Evolutionary conservation across 1,140 invertebrate genomes (phyloP).

Genomic region (Brachionus paranguensis): DNA sequence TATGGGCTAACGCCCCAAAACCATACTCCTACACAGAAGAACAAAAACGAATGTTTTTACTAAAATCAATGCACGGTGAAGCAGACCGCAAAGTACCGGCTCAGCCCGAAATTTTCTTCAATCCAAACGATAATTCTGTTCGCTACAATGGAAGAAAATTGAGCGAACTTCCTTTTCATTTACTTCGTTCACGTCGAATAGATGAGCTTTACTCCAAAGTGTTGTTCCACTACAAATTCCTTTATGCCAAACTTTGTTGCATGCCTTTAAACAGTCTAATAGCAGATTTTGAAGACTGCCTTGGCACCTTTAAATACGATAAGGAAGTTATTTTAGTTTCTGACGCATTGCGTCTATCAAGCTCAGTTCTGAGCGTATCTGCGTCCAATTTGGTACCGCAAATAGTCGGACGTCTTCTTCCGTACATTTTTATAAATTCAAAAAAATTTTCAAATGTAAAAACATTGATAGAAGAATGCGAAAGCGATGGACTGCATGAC

Average conservation of each 20-base stretch:
- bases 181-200: slow-evolving; percentile 79
- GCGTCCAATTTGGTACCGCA: slow-evolving; percentile 93
- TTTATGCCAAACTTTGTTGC: slow-evolving; percentile 87
- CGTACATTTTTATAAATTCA: slow-evolving; percentile 65
- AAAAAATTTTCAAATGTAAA: slow-evolving; percentile 73
- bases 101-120: slow-evolving; percentile 84
- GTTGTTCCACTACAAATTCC: slow-evolving; percentile 93
- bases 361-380: slow-evolving; percentile 69
- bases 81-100: slow-evolving; percentile 91
- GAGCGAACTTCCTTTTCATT: slow-evolving; percentile 81
- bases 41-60: slow-evolving; percentile 61
- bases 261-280: slow-evolving; percentile 86
- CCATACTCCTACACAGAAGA: slow-evolving; percentile 94
- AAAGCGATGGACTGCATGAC: slow-evolving; percentile 70
- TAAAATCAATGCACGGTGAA: slow-evolving; percentile 76
- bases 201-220: slow-evolving; percentile 87
- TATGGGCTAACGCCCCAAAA: slow-evolving; percentile 83
- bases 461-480: slow-evolving; percentile 80
- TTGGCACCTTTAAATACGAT: slow-evolving; percentile 73
- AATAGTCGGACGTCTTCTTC: slow-evolving; percentile 80
- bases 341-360: slow-evolving; percentile 78
- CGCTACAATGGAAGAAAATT: slow-evolving; percentile 61
- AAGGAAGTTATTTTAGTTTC: slow-evolving; percentile 84
- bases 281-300: slow-evolving; percentile 90
- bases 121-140: slow-evolving; percentile 69